A percentile compares a stretch with the other conserved stretches of the same genome.
phyloP scores from a whole-genome alignment of 2,797 vertebrate genomes.

The Saxicola maurus region DNA sequence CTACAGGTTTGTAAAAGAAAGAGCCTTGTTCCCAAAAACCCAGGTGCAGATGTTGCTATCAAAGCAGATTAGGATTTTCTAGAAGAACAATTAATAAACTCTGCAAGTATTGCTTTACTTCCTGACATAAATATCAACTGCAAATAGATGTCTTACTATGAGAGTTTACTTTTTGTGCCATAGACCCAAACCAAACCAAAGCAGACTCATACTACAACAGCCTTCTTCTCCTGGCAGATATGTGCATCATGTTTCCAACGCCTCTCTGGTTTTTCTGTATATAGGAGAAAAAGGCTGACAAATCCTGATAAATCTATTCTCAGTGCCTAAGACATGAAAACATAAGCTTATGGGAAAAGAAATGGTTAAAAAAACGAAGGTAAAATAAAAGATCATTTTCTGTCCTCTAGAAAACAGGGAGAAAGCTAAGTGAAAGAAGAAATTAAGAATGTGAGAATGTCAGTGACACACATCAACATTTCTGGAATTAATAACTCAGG shows the following conservation, averaged over 20 bases:
- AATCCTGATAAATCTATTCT: background rate
- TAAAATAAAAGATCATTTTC: rapidly evolving
- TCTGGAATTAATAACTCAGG: background rate
- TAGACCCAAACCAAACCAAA: background rate
- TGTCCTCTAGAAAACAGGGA: background rate
- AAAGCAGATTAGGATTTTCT: background rate
- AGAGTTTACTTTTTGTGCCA: background rate
- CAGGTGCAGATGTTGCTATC: background rate
- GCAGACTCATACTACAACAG: rapidly evolving
- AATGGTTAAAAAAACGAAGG: background rate
- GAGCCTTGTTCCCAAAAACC: background rate
- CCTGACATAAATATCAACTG: background rate
- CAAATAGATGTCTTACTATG: background rate
- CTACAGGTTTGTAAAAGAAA: background rate
- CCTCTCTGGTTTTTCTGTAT: background rate
- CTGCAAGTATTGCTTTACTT: background rate
- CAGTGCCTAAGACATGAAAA: background rate
- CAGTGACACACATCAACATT: background rate
- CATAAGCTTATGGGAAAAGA: background rate
- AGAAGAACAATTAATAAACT: background rate
- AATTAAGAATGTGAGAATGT: background rate
- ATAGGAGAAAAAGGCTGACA: background rate
- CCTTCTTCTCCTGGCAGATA: background rate
- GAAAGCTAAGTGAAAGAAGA: background rate
- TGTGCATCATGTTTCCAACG: background rate